Base-by-base conservation (phyloP, 2,888 invertebrate genomes). In the Eurois occulta region DNA sequence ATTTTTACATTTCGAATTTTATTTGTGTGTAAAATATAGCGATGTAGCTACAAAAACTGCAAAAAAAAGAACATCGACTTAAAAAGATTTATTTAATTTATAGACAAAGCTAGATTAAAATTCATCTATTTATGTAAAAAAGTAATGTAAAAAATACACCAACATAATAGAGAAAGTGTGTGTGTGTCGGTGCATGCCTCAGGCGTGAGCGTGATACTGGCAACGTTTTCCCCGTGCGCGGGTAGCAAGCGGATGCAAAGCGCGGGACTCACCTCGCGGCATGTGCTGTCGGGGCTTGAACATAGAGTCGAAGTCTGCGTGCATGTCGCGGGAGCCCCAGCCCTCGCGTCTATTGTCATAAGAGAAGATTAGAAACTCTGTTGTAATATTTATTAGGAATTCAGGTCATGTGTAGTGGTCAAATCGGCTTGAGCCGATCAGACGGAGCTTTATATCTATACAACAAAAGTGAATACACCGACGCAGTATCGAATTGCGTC, bases 241-340 rank as follows among this genome's bases (percentile, higher is more conserved):
- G 78, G 87, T 70, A 55, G 85, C 89, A 92, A 89, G 92, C 91
- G 89, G 86, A 90, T 87, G 91, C 88, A 79, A 83, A 88, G 89
- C 86, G 89, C 83, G 75, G 83, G 78, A 94, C 96, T 97, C 97
- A 98, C 98, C 98, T 97, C 98, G 97, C 87, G 98, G 98, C 95
- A 97, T 95, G 89, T 97, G 97, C 91, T 97, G 92, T 89, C 96
- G 95, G 77, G 93, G 89, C 93, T 96, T 97, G 97, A 98, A 98
- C 95, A 98, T 98, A 78, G 97, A 97, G 91, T 98, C 98, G 95
- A 98, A 97, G 91, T 98, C 98, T 70, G 97, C 97, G 91, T 97
- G 97, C 92, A 98, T 93, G 92, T 98, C 98, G 89, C 98, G 97
- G 85, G 98, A 97, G 62, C 97, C 96, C 95, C 96, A 96, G 46